Percentiles rank a stretch among this genome's conserved stretches.
Evolutionary conservation across 2,113 vertebrate species (phyloP).

Genomic region (Phycodurus eques): DNA sequence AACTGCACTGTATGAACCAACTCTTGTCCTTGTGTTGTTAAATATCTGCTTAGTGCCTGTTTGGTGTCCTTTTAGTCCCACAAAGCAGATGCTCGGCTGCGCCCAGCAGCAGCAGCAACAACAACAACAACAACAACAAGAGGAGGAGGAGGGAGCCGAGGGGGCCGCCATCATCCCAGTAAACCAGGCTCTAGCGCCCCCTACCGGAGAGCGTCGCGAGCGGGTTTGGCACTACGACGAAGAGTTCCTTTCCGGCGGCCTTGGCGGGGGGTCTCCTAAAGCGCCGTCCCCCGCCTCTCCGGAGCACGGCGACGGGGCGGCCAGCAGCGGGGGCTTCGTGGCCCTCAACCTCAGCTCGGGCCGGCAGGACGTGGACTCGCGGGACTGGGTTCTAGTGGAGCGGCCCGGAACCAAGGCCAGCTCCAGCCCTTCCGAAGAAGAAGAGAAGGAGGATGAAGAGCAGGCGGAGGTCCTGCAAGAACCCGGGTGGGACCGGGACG

Average conservation of each 20-base stretch:
- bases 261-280: conserved; percentile 71
- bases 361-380: conserved; percentile 89
- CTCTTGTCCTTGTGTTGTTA: background rate
- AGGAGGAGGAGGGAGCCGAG: conserved; percentile 64
- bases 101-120: conserved; percentile 28
- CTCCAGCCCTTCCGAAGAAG: conserved; percentile 80
- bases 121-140: conserved; percentile 16
- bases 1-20: background rate
- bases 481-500: conserved; percentile 74
- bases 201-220: conserved; percentile 67
- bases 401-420: conserved; percentile 82
- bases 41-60: conserved; percentile 7
- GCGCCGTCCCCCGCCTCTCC: conserved; percentile 80
- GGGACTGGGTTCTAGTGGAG: conserved; percentile 96
- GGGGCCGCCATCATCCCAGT: conserved; percentile 65
- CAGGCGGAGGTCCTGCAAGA: conserved; percentile 84
- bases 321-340: conserved; percentile 90
- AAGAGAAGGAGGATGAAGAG: conserved; percentile 81
- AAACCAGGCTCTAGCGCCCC: conserved; percentile 67
- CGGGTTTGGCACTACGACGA: conserved; percentile 92
- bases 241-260: conserved; percentile 81
- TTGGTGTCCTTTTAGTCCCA: conserved; percentile 68
- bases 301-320: conserved; percentile 83
- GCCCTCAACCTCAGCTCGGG: conserved; percentile 92
- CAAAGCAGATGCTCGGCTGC: conserved; percentile 76